These are phyloP conservation scores for Coleophora flavipennella DNA, from an alignment of 2,888 invertebrate genomes.

Conservation along the genomic window DNA sequence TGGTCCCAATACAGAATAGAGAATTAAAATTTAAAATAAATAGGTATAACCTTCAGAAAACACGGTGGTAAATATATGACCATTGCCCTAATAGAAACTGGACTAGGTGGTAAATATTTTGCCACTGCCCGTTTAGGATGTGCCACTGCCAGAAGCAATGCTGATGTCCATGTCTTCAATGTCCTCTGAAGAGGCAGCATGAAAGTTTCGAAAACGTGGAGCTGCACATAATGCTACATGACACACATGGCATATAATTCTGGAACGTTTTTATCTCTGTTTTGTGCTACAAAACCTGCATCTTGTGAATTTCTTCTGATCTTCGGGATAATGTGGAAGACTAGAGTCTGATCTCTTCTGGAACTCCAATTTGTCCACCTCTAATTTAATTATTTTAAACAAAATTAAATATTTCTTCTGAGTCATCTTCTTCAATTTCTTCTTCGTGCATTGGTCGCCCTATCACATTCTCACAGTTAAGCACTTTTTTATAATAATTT, in stretches of 20 bases:
- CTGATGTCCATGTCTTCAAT: background rate
- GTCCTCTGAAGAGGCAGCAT: background rate
- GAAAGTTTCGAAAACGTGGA: background rate
- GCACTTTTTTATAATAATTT: too few relatives aligned
- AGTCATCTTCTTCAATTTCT: too few relatives aligned
- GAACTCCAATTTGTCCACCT: too few relatives aligned
- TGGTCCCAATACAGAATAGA: background rate
- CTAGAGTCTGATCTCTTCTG: too few relatives aligned
- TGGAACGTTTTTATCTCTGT: background rate
- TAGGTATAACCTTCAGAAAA: background rate
- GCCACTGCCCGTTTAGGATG: background rate
- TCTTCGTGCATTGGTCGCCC: too few relatives aligned
- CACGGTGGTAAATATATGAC: background rate
- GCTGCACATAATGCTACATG: background rate
- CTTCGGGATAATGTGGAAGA: background rate
- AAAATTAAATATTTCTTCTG: too few relatives aligned
- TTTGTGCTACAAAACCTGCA: background rate
- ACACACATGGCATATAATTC: background rate
- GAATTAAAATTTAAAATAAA: background rate
- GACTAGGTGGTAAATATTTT: background rate
- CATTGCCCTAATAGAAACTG: background rate
- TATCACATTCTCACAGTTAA: too few relatives aligned
- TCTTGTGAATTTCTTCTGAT: background rate
- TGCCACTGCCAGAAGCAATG: background rate
- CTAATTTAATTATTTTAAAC: too few relatives aligned